A percentile compares a stretch with the other conserved stretches of the same genome.
These are phyloP conservation scores for Urocolius indicus DNA, from an alignment of 2,113 vertebrate species.

Conservation along the genomic window DNA sequence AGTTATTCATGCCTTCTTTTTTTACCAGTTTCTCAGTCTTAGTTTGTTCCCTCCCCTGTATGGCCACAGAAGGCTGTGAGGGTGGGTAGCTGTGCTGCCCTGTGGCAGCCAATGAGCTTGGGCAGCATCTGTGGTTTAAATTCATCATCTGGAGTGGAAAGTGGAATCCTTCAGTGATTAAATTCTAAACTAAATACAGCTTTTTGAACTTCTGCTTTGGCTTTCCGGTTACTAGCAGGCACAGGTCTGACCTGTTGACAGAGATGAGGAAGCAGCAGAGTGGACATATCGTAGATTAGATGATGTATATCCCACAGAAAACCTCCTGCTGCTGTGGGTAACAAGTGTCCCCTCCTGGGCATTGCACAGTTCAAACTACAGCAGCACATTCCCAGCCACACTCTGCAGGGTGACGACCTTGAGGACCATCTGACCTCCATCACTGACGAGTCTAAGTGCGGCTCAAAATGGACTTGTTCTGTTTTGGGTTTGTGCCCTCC, in stretches of 20 bases:
- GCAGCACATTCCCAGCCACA: not conserved
- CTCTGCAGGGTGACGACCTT: not conserved
- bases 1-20: not conserved
- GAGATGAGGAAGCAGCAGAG: not conserved
- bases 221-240: not conserved
- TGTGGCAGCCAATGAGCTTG: not conserved
- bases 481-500: not conserved
- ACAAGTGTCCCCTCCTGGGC: not conserved
- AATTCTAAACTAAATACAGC: not conserved
- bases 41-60: not conserved
- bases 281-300: accelerated
- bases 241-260: not conserved
- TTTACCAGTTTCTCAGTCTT: not conserved
- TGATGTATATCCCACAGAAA: not conserved
- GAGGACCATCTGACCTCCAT: not conserved
- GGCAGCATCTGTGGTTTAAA: not conserved
- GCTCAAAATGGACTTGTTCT: not conserved
- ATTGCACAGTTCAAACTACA: not conserved
- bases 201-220: not conserved
- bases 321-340: accelerated
- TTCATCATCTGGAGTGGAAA: not conserved
- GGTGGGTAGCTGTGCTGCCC: not conserved
- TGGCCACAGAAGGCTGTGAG: not conserved
- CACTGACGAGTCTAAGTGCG: not conserved
- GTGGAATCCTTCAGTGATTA: not conserved